Evolutionary conservation across 2,888 invertebrate species (phyloP), one percentile per base, ranked within the genome.

Genomic region (Eupithecia inturbata): DNA sequence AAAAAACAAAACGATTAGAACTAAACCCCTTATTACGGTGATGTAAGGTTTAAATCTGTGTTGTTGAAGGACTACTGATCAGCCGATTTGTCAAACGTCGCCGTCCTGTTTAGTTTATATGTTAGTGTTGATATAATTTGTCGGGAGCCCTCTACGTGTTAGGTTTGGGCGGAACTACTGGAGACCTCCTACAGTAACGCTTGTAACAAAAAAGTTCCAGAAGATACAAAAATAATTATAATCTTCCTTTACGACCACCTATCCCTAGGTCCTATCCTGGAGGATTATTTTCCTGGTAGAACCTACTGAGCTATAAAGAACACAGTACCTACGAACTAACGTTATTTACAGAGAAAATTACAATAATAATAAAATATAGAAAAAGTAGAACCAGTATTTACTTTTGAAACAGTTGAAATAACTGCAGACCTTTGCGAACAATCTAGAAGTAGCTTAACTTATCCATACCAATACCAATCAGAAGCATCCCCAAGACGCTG

Each of bases 51-150:
- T 53, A 71, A 75, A 80, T 75, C 81, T 49, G 28, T 33, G 53
- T 76, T 45, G 0, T 67, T 75, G 9, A 60, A 67, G 19, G 81
- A 90, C 90, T 90, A 89, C 89, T 82, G 90, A 91, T 88, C 86
- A 84, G 82, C 80, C 82, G 85, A 84, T 83, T 83, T 84, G 84
- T 88, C 90, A 91, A 91, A 92, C 87, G 89, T 80, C 79, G 81
- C 81, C 89, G 90, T 91, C 57, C 22, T 90, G 84, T 93, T 93
- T 90, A 85, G 86, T 89, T 90, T 87, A 89, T 90, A 82, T 83
- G 85, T 93, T 93, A 91, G 91, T 88, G 84, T 83, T 82, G 84
- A 87, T 83, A 85, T 88, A 85, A 87, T 85, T 84, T 89, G 91
- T 89, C 87, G 84, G 89, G 86, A 89, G 89, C 86, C 85, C 82